Conservation (phyloP, 2,113 vertebrate species). For the Hippocampus guttulatus region DNA sequence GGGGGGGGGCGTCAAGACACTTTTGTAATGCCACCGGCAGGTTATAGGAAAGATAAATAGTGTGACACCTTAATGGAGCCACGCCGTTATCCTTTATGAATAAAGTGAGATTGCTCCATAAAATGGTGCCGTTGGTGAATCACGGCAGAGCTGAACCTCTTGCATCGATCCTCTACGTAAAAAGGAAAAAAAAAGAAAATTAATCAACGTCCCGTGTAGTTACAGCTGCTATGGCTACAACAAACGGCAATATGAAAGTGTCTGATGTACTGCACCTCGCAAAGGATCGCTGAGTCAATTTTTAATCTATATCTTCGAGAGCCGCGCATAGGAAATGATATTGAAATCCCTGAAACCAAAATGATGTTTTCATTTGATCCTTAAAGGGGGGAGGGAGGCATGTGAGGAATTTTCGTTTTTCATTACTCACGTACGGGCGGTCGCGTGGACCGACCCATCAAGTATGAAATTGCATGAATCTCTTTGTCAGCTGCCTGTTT, state of each 20-base stretch:
- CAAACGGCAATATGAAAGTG: constrained; percentile 61
- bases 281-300: neutral
- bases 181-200: neutral
- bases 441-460: neutral
- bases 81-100: constrained; percentile 72
- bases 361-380: neutral
- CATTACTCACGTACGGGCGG: neutral
- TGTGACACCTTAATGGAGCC: constrained; percentile 69
- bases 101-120: constrained; percentile 73
- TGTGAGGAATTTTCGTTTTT: neutral
- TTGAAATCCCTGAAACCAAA: neutral
- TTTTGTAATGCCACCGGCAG: constrained; percentile 62
- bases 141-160: constrained; percentile 51
- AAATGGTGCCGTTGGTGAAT: constrained; percentile 61
- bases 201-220: constrained; percentile 62
- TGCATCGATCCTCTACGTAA: constrained; percentile 42
- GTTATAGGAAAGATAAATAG: constrained; percentile 73
- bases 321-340: neutral
- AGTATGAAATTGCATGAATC: too few species aligned
- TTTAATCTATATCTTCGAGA: neutral
- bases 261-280: constrained; percentile 32
- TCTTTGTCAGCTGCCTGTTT: too few species aligned
- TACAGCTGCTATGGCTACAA: constrained; percentile 67
- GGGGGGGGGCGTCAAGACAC: constrained; percentile 45
- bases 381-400: neutral